A percentile compares a stretch with the other conserved stretches of the same genome.
Evolutionary conservation across 2,113 vertebrate species (phyloP).

Genomic region (Ceratotherium simum): DNA sequence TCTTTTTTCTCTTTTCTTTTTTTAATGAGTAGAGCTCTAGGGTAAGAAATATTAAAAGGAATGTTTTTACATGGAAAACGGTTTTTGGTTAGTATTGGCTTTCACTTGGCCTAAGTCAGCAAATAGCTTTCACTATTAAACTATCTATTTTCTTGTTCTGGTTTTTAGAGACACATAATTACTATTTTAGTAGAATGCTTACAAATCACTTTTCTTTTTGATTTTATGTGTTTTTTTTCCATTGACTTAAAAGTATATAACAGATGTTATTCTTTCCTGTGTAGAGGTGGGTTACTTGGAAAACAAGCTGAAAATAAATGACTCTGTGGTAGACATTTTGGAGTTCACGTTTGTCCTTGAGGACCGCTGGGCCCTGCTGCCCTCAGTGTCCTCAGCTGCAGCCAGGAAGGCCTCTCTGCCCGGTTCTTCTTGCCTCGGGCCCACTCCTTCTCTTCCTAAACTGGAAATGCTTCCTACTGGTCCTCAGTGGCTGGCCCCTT

Average conservation of each 20-base stretch:
- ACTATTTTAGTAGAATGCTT: conserved; percentile 81
- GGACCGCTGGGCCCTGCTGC: background rate
- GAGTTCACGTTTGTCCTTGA: background rate
- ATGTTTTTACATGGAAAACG: conserved; percentile 44
- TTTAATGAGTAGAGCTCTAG: background rate
- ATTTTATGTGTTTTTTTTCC: conserved; percentile 6
- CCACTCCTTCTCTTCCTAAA: too few species aligned
- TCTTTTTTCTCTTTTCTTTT: background rate
- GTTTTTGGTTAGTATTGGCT: conserved; percentile 87
- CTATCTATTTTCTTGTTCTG: conserved; percentile 79
- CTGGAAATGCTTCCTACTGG: background rate
- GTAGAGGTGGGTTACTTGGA: background rate
- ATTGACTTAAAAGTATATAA: conserved; percentile 15
- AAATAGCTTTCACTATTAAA: conserved; percentile 88
- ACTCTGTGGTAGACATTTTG: background rate
- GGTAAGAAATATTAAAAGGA: conserved; percentile 37
- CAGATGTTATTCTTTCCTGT: conserved; percentile 28
- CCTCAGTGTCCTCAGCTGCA: background rate
- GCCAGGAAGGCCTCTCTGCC: background rate
- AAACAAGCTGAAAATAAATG: background rate
- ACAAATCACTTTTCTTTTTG: conserved; percentile 69
- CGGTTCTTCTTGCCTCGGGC: too few species aligned
- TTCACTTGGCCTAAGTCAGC: conserved; percentile 90
- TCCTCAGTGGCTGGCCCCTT: background rate
- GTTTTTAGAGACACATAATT: conserved; percentile 80